A percentile compares a stretch with the other conserved stretches of the same genome.
Evolutionary conservation across 92 coral and sea anemone species (phyloP).

Genomic region (Pocillopora grandis): DNA sequence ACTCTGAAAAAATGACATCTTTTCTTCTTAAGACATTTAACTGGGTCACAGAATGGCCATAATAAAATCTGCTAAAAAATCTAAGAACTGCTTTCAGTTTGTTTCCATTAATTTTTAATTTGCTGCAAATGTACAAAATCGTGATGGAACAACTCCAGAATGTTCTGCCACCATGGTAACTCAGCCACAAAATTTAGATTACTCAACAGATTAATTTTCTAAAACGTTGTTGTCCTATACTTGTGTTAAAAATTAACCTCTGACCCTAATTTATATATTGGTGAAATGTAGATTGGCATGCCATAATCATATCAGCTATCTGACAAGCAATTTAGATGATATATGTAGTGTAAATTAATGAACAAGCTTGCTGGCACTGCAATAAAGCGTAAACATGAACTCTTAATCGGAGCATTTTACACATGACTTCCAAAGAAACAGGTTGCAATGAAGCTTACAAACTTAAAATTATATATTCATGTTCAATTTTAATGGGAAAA

Average conservation of each 20-base stretch:
- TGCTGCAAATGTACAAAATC: background rate
- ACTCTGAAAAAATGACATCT: too few relatives aligned
- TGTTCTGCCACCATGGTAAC: slow-evolving; percentile 3
- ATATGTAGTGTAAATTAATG: background rate
- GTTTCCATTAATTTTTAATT: too few relatives aligned
- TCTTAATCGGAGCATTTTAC: too few relatives aligned
- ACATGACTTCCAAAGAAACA: too few relatives aligned
- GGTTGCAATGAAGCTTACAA: too few relatives aligned
- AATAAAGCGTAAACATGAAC: background rate
- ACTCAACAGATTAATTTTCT: background rate
- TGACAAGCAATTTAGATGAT: background rate
- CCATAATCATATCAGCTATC: background rate
- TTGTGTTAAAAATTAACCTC: background rate
- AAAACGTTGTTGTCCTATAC: background rate
- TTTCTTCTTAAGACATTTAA: too few relatives aligned
- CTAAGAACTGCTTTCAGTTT: too few relatives aligned
- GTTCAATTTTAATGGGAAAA: background rate
- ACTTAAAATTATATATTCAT: too few relatives aligned
- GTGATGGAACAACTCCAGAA: background rate
- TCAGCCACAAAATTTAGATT: slow-evolving; percentile 8
- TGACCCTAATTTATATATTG: background rate
- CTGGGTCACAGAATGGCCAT: too few relatives aligned
- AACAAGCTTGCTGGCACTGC: background rate
- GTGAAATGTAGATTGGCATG: background rate
- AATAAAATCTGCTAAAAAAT: too few relatives aligned